Evolutionary conservation across 2,797 vertebrate species (phyloP), one percentile per base, ranked within the genome.

Genomic region (Xerus rutilus): DNA sequence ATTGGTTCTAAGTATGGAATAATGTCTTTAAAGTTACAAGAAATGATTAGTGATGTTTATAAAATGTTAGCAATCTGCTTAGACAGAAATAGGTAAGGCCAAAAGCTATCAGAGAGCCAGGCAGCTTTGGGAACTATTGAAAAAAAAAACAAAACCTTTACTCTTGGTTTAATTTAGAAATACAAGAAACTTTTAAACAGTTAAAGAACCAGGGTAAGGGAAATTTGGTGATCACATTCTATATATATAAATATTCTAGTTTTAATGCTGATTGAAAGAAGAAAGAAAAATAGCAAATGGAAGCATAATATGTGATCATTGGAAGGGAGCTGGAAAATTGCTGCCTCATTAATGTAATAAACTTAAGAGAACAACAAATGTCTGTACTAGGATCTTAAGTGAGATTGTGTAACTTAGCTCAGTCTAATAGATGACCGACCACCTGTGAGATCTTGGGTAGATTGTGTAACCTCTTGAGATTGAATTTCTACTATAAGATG

Each of bases 1-100:
- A 47, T 70, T 78, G 47, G 18, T 82, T 86, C 92, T 87, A 73
- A 25, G 1, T 86, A 21, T 77, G 47, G 21, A 94, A 94, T 96
- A 83, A 76, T 47, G 11, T 84, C 70, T 57, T 81, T 28, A 70
- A 89, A 86, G 72, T 20, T 54, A 85, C 32, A 39, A 86, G 69
- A 86, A 54, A 4, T n/a, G 84, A 64, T 72, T 90, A 43, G 47
- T 67, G 11, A 3, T 49, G 2, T 92, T 77, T 91, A 35, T 82
- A 86, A 94, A 94, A 74, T 86, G 18, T 77, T 77, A 94, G 30
- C 43, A 77, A n/a, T 93, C 30, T 86, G 67, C 88, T 88, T 88
- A 74, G 49, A 69, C 28, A 57, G 39, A 83, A 64, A 69, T 81
- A 67, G 18, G 2, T 93, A 69, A 84, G 43, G 73, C 45, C 30